Percentiles rank a stretch among this genome's conserved stretches.
These are phyloP conservation scores for Nothobranchius furzeri DNA, from an alignment of 2,113 vertebrate genomes.

Conservation along the genomic window DNA sequence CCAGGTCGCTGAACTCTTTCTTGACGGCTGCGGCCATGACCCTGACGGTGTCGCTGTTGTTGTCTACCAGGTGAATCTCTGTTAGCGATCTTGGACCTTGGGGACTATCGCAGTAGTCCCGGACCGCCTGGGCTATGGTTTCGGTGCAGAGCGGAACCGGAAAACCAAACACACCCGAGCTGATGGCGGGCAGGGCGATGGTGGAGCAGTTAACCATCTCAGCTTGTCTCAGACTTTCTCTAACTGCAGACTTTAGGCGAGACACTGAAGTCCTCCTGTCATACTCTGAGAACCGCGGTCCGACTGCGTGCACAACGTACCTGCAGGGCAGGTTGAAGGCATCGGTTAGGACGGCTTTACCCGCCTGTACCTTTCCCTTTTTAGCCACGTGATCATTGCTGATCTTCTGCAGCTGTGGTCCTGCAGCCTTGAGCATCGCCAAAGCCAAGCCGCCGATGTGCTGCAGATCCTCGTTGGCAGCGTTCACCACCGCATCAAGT, in stretches of 20 bases:
- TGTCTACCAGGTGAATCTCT: conserved; percentile 82
- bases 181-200: conserved; percentile 86
- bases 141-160: conserved; percentile 77
- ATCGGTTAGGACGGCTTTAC: conserved; percentile 56
- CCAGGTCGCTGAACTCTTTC: conserved; percentile 60
- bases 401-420: conserved; percentile 78
- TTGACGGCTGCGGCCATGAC: conserved; percentile 71
- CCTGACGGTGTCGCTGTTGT: conserved; percentile 36
- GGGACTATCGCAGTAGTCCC: conserved; percentile 65
- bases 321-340: conserved; percentile 81
- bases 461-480: conserved; percentile 82
- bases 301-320: conserved; percentile 85
- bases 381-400: conserved; percentile 66
- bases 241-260: conserved; percentile 67
- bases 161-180: conserved; percentile 83
- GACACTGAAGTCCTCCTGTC: conserved; percentile 5
- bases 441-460: conserved; percentile 79
- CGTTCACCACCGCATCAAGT: conserved; percentile 85
- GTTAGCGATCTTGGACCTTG: conserved; percentile 53
- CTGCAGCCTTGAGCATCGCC: conserved; percentile 77
- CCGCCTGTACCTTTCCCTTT: conserved; percentile 48
- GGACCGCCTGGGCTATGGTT: conserved; percentile 77
- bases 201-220: conserved; percentile 48
- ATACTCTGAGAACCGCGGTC: conserved; percentile 72
- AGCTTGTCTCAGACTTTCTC: conserved; percentile 74